phyloP scores from a whole-genome alignment of 2,797 vertebrate species.

The Melanotaenia nigrans region DNA sequence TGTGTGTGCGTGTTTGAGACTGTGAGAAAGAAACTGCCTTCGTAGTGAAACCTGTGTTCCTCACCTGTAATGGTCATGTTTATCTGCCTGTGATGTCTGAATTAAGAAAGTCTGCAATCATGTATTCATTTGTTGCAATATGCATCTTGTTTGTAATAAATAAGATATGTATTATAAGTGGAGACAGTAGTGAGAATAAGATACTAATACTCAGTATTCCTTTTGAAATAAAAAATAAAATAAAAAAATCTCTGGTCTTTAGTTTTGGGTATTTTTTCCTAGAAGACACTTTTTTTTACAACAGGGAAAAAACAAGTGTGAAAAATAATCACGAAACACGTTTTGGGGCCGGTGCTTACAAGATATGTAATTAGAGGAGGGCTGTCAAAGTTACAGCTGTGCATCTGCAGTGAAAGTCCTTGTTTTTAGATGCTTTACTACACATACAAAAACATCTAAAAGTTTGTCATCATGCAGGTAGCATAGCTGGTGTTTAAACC shows the following conservation, averaged over 20 bases:
- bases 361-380: not conserved
- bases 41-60: constrained; percentile 32
- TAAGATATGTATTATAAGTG: constrained; percentile 32
- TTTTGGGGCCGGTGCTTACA: not conserved
- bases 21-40: constrained; percentile 50
- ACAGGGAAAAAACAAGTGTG: not conserved
- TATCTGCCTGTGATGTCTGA: constrained; percentile 30
- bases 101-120: constrained; percentile 23
- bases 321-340: not conserved
- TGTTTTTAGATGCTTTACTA: not conserved
- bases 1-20: constrained; percentile 13
- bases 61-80: constrained; percentile 17
- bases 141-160: constrained; percentile 36
- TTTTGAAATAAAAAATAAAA: constrained; percentile 66
- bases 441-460: not conserved
- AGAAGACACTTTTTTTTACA: not conserved
- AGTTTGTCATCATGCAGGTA: not conserved
- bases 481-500: not conserved
- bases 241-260: constrained; percentile 15
- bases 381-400: not conserved
- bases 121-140: constrained; percentile 34
- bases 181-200: constrained; percentile 36
- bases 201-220: constrained; percentile 40
- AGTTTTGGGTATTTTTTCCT: not conserved
- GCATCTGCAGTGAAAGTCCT: not conserved